phyloP scores from a whole-genome alignment of 2,797 vertebrate species.

The Gallinago stenura region DNA sequence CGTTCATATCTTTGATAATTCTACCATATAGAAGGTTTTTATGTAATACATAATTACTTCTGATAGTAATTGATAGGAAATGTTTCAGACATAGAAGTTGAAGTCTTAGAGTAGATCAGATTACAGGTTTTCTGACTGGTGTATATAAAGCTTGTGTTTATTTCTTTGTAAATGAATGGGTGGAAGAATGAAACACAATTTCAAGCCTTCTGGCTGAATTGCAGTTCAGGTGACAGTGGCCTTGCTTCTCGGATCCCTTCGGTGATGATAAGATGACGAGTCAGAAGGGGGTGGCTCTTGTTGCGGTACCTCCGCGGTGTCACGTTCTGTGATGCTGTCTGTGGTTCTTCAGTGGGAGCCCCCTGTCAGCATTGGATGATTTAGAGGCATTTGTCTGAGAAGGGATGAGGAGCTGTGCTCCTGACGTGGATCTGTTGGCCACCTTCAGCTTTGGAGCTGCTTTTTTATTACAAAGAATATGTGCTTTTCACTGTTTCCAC shows the following conservation, averaged over 20 bases:
- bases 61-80: neutral
- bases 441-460: neutral
- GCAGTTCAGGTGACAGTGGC: neutral
- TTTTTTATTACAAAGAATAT: neutral
- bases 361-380: conserved; percentile 80
- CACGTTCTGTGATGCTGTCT: conserved; percentile 69
- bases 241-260: conserved; percentile 70
- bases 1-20: neutral
- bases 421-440: accelerated
- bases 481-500: neutral
- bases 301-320: neutral
- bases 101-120: accelerated
- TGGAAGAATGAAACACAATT: too few species aligned
- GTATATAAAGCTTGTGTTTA: accelerated
- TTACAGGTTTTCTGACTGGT: neutral
- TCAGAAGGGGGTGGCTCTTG: conserved; percentile 74
- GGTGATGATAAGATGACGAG: conserved; percentile 87
- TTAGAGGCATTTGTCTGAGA: conserved; percentile 99
- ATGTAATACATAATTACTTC: neutral
- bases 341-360: conserved; percentile 52
- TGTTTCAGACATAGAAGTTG: neutral
- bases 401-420: conserved; percentile 68
- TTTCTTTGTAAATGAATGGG: neutral
- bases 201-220: neutral
- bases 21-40: accelerated